A percentile compares a stretch with the other conserved stretches of the same genome.
These are phyloP conservation scores for Merluccius polli DNA, from an alignment of 2,797 vertebrate genomes.

Conservation along the genomic window DNA sequence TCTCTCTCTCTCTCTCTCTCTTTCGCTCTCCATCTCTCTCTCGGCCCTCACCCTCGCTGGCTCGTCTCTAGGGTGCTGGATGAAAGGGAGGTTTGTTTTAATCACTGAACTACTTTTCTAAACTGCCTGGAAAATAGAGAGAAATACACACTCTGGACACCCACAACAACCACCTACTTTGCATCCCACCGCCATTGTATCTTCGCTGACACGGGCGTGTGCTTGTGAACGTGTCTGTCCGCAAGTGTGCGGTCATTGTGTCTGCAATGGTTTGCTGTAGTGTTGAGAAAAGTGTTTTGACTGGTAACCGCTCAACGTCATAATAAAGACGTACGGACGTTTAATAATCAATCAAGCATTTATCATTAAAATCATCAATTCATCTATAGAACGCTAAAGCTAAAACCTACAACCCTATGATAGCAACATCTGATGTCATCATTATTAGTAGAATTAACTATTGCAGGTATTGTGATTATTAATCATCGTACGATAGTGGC, in stretches of 20 bases:
- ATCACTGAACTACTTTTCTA: slow-evolving; percentile 67
- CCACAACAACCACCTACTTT: slow-evolving; percentile 38
- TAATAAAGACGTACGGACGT: background rate
- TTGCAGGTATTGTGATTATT: too few species aligned
- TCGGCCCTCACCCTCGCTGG: slow-evolving; percentile 35
- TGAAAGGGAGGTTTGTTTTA: slow-evolving; percentile 60
- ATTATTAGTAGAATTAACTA: background rate
- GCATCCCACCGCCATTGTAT: background rate
- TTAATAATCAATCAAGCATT: background rate
- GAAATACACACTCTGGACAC: slow-evolving; percentile 52
- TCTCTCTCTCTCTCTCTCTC: slow-evolving; percentile 47
- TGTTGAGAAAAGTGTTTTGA: background rate
- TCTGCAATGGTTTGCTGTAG: background rate
- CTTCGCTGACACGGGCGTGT: background rate
- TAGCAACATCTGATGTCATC: background rate
- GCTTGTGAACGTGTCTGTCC: background rate
- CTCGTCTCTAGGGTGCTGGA: slow-evolving; percentile 46
- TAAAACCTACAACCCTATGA: background rate
- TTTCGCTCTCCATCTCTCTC: slow-evolving; percentile 42
- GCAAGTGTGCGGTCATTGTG: background rate
- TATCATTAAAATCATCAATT: background rate
- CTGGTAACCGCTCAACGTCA: background rate
- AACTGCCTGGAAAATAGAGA: slow-evolving; percentile 42
- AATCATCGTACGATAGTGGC: too few species aligned
- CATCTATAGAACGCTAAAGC: background rate